Base-by-base conservation (phyloP, 2,888 invertebrate genomes). In the Xestia sexstrigata region DNA sequence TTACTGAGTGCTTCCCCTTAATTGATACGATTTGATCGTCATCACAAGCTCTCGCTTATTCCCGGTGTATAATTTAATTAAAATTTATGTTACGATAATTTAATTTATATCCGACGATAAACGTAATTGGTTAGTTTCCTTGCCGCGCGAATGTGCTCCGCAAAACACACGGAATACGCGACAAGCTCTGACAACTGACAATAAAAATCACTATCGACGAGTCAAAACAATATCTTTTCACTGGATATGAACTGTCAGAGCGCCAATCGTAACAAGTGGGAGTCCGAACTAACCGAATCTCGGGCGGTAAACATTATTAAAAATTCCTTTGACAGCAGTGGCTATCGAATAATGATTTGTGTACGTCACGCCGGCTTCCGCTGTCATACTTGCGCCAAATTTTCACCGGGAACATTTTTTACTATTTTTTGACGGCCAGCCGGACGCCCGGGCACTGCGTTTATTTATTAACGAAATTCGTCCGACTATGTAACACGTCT, bases 391-490 rank as follows among this genome's bases (percentile, higher is more conserved):
- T 95, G 95, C 94, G 93, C 95, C 94, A 94, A 96, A 95, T 95
- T 96, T 96, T 94, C 93, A 91, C 92, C 91, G 87, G 88, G 73
- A 88, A 83, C 86, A 87, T 92, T 94, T 95, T 95, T 95, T 93
- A 92, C 93, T 93, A 93, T 95, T 95, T 95, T 95, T 92, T 91
- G 90, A 92, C 92, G 90, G 90, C 91, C 91, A 90, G 92, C 92
- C 93, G 94, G 91, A 93, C 94, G 93, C 90, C 90, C 90, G 92
- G 94, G 93, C 93, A 93, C 93, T 93, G 94, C 96, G 95, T 96
- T 96, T 96, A 96, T 96, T 96, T 96, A 96, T 96, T 96, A 96
- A 96, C 96, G 95, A 95, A 96, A 95, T 95, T 96, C 96, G 95
- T 92, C 93, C 93, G 92, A 93, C 94, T 91, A 93, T 94, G 94